Evolutionary conservation across 1,140 invertebrate genomes (phyloP), one percentile per base, ranked within the genome.

Genomic region (Anastrepha obliqua): DNA sequence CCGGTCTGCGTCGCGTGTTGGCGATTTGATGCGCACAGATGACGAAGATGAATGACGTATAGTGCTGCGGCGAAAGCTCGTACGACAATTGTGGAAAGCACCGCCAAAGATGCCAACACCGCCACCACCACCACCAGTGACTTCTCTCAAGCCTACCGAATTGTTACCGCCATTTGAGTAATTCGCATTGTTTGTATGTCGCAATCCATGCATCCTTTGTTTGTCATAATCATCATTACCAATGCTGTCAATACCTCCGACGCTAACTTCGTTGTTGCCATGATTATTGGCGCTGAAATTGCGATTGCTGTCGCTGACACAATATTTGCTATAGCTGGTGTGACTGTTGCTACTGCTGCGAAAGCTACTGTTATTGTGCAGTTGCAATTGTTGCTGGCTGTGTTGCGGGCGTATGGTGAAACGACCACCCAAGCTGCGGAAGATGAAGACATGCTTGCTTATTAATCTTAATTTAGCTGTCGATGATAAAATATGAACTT

Each of bases 331-430:
- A 85, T 87, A 90, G 87, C 78, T 89, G 47, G 87, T 89, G 85
- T 90, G 59, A 11, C 70, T 87, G 17, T 62, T 87, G 11, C 55
- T 81, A 42, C 74, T 81, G 2, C 74, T 17, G 6, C 47, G 74
- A 55, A 91, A 91, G 64, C 90, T 92, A 87, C 90, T 92, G 64
- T 89, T 92, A 88, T 91, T 91, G 89, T 90, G 89, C 89, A 92
- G 89, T 87, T 92, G 91, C 89, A 91, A 88, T 88, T 93, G 92
- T 87, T 92, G 92, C 86, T 93, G 92, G 86, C 93, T 91, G 89
- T 95, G 93, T 87, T 94, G 93, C 1, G 94, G 94, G 55, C 95
- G 94, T 13, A 94, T 94, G 4, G 95, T 94, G 87, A 95, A 96
- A 88, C 95, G 92, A 2, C 96, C 96, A 8, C 95, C 95, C 89